A percentile compares a stretch with the other conserved stretches of the same genome.
These are phyloP conservation scores for Phenganax marumi DNA, from an alignment of 92 coral and sea anemone genomes.

Conservation along the genomic window DNA sequence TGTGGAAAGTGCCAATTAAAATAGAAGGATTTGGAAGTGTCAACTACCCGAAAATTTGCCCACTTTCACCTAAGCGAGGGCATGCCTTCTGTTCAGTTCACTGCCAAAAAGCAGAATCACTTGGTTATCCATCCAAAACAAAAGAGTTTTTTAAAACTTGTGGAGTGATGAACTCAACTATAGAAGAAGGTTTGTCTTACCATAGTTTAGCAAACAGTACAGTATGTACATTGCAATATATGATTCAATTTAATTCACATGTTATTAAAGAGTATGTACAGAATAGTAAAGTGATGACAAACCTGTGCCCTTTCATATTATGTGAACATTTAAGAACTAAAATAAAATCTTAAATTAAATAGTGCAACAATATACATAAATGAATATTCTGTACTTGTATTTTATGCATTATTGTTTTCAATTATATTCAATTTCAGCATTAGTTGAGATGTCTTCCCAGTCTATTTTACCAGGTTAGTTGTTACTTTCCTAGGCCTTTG, in stretches of 20 bases:
- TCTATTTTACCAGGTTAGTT: neutral
- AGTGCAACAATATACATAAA: no score
- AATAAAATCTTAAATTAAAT: no score
- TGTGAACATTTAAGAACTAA: no score
- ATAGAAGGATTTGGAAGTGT: slow-evolving; percentile 35
- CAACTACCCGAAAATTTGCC: slow-evolving; percentile 51
- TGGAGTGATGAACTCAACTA: neutral
- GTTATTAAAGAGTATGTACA: no score
- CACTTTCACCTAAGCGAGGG: slow-evolving; percentile 48
- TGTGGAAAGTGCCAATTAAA: slow-evolving; percentile 54
- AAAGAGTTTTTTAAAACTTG: neutral
- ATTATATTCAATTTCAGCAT: neutral
- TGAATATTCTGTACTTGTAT: no score
- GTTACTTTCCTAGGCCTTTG: no score
- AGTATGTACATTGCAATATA: no score
- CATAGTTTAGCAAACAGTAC: no score
- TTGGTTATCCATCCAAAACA: slow-evolving; percentile 21
- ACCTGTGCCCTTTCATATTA: no score
- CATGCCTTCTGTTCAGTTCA: slow-evolving; percentile 42
- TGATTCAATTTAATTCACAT: no score
- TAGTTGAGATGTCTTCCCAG: neutral
- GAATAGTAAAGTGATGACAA: no score
- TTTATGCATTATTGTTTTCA: no score
- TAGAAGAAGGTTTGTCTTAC: neutral
- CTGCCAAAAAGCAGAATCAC: slow-evolving; percentile 3